Conservation (phyloP, 2,113 vertebrate species). For the Dasyprocta punctata region DNA sequence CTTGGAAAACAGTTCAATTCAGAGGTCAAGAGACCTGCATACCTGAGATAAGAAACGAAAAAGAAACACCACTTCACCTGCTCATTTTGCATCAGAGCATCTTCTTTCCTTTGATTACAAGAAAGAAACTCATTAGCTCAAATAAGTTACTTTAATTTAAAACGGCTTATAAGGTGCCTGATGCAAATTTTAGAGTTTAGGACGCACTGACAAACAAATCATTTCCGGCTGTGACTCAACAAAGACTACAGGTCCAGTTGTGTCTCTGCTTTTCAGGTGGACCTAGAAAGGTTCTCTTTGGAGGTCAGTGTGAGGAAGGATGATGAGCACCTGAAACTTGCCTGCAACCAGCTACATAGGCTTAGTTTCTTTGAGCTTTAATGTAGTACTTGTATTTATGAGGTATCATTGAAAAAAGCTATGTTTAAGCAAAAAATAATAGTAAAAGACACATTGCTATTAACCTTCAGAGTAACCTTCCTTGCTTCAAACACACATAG, state of each 20-base stretch:
- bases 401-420: background rate
- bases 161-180: background rate
- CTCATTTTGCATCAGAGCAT: background rate
- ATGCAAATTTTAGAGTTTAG: background rate
- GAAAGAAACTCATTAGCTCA: background rate
- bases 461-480: background rate
- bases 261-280: too few relatives aligned
- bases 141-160: background rate
- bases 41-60: slow-evolving; percentile 39
- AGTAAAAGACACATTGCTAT: background rate
- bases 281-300: background rate
- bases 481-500: background rate
- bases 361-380: background rate
- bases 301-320: background rate
- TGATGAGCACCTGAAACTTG: background rate
- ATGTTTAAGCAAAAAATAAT: background rate
- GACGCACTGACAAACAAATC: background rate
- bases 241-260: background rate
- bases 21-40: background rate
- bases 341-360: background rate
- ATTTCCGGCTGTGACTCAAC: background rate
- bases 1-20: background rate
- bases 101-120: background rate
- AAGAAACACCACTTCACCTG: background rate
- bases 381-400: background rate